Evolutionary conservation across 2,113 vertebrate species (phyloP).

Genomic region (Spea bombifrons): DNA sequence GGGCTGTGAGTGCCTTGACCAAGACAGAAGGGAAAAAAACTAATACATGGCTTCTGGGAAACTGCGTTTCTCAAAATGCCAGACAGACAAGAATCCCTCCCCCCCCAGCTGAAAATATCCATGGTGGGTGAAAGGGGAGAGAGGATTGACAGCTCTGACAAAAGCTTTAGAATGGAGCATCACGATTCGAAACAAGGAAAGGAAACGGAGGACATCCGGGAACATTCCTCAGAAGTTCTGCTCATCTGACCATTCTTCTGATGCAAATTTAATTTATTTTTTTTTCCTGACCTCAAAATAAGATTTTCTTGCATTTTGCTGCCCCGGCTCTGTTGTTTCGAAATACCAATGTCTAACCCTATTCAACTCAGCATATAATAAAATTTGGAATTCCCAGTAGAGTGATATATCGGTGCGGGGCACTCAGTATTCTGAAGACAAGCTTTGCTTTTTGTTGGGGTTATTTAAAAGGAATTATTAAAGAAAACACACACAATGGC

Average conservation of each 20-base stretch:
- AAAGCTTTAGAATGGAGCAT: constrained; percentile 41
- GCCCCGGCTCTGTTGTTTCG: constrained; percentile 1
- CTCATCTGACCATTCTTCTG: constrained; percentile 50
- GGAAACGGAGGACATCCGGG: constrained; percentile 45
- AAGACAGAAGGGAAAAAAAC: constrained; percentile 31
- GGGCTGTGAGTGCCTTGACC: constrained; percentile 48
- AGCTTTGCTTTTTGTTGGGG: not conserved
- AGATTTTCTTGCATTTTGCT: constrained; percentile 24
- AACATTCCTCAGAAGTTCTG: constrained; percentile 45
- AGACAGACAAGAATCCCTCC: constrained; percentile 26
- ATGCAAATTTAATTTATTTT: constrained; percentile 55
- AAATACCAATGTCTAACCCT: constrained; percentile 13
- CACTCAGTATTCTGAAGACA: constrained; percentile 17
- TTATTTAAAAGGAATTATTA: constrained; percentile 42
- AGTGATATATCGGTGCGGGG: constrained; percentile 39
- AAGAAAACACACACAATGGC: constrained; percentile 5
- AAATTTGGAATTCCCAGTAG: constrained; percentile 48
- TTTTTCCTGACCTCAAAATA: constrained; percentile 25
- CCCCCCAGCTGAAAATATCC: constrained; percentile 26
- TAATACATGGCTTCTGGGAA: constrained; percentile 44
- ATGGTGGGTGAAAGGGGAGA: constrained; percentile 16
- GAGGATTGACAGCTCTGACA: constrained; percentile 33
- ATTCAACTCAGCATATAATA: constrained; percentile 50
- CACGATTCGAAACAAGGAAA: constrained; percentile 43
- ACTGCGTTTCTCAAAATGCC: constrained; percentile 49